Conservation (phyloP, 30 jellyfish, hydroid and myxozoan genomes). For the Morbakka virulenta region DNA sequence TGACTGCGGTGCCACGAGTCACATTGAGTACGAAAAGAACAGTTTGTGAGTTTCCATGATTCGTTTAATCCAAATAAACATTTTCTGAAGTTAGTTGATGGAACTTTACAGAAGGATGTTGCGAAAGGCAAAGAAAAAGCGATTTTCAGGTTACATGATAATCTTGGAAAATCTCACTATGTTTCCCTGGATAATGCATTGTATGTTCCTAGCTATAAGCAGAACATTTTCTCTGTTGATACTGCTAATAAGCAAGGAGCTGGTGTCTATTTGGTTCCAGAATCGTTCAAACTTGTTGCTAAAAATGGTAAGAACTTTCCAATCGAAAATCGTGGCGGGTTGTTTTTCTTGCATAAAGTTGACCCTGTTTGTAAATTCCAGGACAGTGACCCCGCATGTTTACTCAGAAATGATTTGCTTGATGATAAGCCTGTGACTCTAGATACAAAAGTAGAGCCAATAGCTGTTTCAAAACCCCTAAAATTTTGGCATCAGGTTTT, state of each 20-base stretch:
- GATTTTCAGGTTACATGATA: neutral
- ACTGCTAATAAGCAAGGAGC: constrained; percentile 23
- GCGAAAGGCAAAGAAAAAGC: constrained; percentile 47
- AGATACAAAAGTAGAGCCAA: too few species aligned
- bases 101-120: constrained; percentile 13
- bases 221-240: constrained; percentile 16
- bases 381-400: too few species aligned
- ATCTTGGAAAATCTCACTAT: constrained; percentile 5
- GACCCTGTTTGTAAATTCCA: too few species aligned
- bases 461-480: too few species aligned
- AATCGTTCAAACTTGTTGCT: neutral
- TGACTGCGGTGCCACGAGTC: too few species aligned
- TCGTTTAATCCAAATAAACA: constrained; percentile 21
- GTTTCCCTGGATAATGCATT: neutral
- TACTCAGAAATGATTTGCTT: too few species aligned
- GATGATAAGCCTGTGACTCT: too few species aligned
- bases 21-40: constrained; percentile 8
- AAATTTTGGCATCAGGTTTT: constrained; percentile 51
- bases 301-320: constrained; percentile 18
- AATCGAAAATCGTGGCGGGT: neutral
- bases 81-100: constrained; percentile 57
- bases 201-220: neutral
- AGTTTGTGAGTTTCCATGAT: constrained; percentile 13
- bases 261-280: neutral
- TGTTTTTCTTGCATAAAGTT: neutral